These are phyloP conservation scores for Drosophila athabasca DNA, from an alignment of 1,140 invertebrate species.

Conservation along the genomic window DNA sequence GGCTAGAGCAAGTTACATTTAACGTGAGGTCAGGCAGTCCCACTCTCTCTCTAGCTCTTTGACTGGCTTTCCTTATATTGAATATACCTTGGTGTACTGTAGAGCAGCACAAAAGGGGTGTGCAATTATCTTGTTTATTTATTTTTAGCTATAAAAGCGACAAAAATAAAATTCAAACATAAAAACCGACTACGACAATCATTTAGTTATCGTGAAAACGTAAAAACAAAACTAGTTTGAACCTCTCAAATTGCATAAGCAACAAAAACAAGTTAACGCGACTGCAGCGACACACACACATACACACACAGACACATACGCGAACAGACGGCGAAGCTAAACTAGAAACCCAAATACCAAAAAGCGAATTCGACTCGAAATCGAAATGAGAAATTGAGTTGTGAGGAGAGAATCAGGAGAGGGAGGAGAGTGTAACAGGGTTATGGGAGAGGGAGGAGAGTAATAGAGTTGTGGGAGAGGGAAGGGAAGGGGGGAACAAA, in stretches of 20 bases:
- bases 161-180: conserved; percentile 31
- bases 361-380: conserved; percentile 42
- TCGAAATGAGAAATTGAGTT: no score
- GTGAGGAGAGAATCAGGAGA: not conserved
- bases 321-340: conserved; percentile 21
- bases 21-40: no score
- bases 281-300: conserved; percentile 12
- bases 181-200: conserved; percentile 22
- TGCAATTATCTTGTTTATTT: conserved; percentile 72
- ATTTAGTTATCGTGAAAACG: conserved; percentile 41
- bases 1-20: no score
- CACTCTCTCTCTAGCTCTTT: no score
- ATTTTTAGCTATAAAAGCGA: conserved; percentile 65
- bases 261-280: conserved; percentile 51
- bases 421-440: conserved; percentile 7
- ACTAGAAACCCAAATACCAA: conserved; percentile 73
- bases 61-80: no score
- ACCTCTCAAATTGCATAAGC: conserved; percentile 45
- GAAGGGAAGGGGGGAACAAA: not conserved
- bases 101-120: conserved; percentile 15
- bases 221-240: conserved; percentile 33
- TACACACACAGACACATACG: not conserved
- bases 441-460: conserved; percentile 22
- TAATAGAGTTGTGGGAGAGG: conserved; percentile 4
- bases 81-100: no score